These are phyloP conservation scores for Eolophus roseicapilla DNA, from an alignment of 2,113 vertebrate species.

Conservation along the genomic window DNA sequence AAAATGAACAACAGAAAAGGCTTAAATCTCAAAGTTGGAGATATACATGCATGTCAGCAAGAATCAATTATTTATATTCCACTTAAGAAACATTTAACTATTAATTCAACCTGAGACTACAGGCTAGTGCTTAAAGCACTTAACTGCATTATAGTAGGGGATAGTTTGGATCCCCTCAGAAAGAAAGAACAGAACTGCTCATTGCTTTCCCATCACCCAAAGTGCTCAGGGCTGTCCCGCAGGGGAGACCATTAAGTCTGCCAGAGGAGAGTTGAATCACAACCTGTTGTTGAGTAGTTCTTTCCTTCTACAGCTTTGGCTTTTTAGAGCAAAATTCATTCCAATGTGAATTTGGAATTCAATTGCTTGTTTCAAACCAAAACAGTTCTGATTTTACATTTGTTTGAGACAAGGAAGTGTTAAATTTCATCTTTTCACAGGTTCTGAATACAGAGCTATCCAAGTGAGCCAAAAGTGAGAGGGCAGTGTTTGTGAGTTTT, in stretches of 20 bases:
- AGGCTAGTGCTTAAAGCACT: not conserved
- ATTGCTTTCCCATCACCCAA: not conserved
- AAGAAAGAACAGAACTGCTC: not conserved
- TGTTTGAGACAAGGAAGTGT: not conserved
- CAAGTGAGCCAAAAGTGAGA: not conserved
- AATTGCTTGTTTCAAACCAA: not conserved
- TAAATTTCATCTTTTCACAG: not conserved
- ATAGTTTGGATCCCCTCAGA: not conserved
- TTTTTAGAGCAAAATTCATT: not conserved
- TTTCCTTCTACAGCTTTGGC: not conserved
- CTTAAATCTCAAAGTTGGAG: not conserved
- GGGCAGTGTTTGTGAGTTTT: not conserved
- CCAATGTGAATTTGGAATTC: not conserved
- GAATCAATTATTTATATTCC: not conserved
- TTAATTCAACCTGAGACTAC: not conserved
- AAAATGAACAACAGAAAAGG: not conserved
- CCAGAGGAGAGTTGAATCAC: not conserved
- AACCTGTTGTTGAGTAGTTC: not conserved
- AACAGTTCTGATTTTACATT: not conserved
- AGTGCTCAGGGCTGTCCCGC: accelerated
- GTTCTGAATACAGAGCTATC: not conserved
- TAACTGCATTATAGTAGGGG: not conserved
- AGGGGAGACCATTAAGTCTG: not conserved
- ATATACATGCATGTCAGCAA: not conserved
- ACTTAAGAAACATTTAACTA: not conserved